Percentiles rank a stretch among this genome's conserved stretches.
Conservation (phyloP, 2,113 vertebrate genomes). For the Phalacrocorax carbo region DNA sequence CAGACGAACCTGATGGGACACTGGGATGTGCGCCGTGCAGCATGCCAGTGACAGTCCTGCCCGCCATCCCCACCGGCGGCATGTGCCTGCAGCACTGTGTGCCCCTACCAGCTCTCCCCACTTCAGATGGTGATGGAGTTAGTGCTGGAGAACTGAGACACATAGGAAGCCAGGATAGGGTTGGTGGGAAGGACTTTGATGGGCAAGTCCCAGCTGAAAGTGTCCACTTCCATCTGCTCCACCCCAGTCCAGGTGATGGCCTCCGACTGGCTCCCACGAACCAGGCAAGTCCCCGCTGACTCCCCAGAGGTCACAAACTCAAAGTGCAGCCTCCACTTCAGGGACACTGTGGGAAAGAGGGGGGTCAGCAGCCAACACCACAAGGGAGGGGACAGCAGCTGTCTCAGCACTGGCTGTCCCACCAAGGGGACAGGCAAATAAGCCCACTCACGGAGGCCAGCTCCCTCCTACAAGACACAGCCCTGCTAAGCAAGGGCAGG, state of each 20-base stretch:
- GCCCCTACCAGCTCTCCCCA: neutral
- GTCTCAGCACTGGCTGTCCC: neutral
- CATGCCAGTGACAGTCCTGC: neutral
- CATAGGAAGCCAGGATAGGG: slow-evolving; percentile 88
- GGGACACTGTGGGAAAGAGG: slow-evolving; percentile 37
- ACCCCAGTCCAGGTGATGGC: slow-evolving; percentile 87
- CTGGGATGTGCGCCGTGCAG: fast-evolving
- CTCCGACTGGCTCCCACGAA: slow-evolving; percentile 85
- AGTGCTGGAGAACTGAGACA: slow-evolving; percentile 87
- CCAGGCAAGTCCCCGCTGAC: slow-evolving; percentile 76
- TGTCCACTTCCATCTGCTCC: slow-evolving; percentile 92
- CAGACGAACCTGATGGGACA: neutral
- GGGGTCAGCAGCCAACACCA: neutral
- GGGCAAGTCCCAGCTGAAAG: slow-evolving; percentile 97
- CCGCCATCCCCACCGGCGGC: fast-evolving
- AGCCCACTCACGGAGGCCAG: neutral
- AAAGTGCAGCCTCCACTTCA: slow-evolving; percentile 78
- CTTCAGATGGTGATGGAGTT: slow-evolving; percentile 91
- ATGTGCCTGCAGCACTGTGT: fast-evolving
- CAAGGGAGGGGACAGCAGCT: neutral
- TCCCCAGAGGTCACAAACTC: slow-evolving; percentile 93
- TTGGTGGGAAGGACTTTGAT: slow-evolving; percentile 96
- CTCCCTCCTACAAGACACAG: neutral
- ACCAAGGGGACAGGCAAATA: neutral
- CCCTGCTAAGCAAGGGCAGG: neutral